Percentiles rank a stretch among this genome's conserved stretches.
Conservation (phyloP, 1,140 invertebrate genomes). For the Drosophila rufa region DNA sequence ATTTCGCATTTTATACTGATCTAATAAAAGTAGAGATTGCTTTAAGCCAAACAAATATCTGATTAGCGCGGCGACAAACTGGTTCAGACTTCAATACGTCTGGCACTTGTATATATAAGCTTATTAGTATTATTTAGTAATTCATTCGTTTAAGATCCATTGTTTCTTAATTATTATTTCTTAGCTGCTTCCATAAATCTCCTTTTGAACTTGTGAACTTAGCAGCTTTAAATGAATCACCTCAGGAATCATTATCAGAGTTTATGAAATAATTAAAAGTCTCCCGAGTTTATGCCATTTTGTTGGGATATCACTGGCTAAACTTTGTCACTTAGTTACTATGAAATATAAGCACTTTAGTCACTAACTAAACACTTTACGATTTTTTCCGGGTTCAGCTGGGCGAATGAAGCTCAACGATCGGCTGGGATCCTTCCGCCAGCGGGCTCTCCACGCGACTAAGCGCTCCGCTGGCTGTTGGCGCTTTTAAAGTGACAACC, state of each 20-base stretch:
- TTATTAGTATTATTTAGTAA: slow-evolving; percentile 3
- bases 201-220: neutral
- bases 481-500: slow-evolving; percentile 59
- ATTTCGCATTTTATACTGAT: slow-evolving; percentile 4
- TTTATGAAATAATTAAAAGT: neutral
- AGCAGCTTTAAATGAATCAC: too few species aligned
- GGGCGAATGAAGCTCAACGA: neutral
- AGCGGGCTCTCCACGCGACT: slow-evolving; percentile 51
- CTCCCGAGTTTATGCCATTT: neutral
- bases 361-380: slow-evolving; percentile 1
- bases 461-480: slow-evolving; percentile 31
- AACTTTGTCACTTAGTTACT: neutral
- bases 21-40: slow-evolving; percentile 10
- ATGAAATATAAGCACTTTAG: neutral
- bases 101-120: slow-evolving; percentile 4
- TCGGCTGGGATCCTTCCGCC: slow-evolving; percentile 53
- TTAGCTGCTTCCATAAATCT: too few species aligned
- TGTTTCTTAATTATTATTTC: neutral
- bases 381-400: slow-evolving; percentile 4
- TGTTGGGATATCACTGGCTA: neutral
- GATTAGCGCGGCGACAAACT: slow-evolving; percentile 13
- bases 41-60: neutral
- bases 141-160: too few species aligned
- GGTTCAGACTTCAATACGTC: slow-evolving; percentile 16
- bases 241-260: neutral